Conservation (phyloP, 2,888 invertebrate species). For the Eledone cirrhosa region DNA sequence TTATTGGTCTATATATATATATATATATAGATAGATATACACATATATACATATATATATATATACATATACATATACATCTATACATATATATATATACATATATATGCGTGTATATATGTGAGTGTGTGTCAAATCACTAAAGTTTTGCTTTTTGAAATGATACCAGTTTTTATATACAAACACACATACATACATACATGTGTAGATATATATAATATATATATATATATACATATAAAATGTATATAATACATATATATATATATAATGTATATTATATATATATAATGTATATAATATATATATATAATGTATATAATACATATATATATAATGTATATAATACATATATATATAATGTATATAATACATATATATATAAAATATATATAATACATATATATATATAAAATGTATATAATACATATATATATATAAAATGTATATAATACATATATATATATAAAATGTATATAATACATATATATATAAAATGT, state of each 20-base stretch:
- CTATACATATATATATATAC: too few relatives aligned
- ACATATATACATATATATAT: too few relatives aligned
- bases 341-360: neutral
- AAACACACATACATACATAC: too few relatives aligned
- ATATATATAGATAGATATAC: too few relatives aligned
- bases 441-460: neutral
- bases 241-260: neutral
- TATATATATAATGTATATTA: neutral
- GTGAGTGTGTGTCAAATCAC: too few relatives aligned
- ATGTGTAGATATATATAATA: neutral
- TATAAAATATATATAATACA: neutral
- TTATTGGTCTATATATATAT: too few relatives aligned
- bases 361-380: neutral
- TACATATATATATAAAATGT: neutral
- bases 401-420: neutral
- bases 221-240: neutral
- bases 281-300: neutral
- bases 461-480: neutral
- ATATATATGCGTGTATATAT: too few relatives aligned
- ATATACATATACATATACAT: too few relatives aligned
- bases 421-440: neutral
- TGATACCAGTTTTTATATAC: too few relatives aligned
- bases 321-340: slow-evolving; percentile 4
- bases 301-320: neutral
- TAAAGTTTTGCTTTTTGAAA: too few relatives aligned